phyloP scores from a whole-genome alignment of 2,113 vertebrate species.

The Dolichallabes microphthalmus region DNA sequence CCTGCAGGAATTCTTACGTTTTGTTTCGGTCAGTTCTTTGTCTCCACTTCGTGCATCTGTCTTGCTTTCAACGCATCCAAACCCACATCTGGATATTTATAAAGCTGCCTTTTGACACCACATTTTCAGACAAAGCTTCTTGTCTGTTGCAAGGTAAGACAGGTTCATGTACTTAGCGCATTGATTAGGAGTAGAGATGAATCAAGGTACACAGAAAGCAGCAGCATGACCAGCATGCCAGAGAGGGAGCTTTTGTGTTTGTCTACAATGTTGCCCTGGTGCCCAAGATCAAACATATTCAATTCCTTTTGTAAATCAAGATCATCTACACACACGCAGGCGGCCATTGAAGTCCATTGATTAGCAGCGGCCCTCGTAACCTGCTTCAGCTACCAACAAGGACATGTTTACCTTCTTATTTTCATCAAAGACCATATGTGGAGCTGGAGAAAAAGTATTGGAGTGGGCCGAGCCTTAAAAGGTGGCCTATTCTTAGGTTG shows the following conservation, averaged over 20 bases:
- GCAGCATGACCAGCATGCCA: not conserved
- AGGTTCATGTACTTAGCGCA: not conserved
- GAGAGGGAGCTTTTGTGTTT: not conserved
- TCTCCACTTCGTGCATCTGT: not conserved
- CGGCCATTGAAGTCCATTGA: not conserved
- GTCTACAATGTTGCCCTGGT: not conserved
- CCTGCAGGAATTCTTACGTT: not conserved
- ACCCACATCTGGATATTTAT: not conserved
- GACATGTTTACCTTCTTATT: not conserved
- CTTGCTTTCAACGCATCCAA: not conserved
- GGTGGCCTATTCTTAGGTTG: not conserved
- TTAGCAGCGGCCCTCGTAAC: not conserved
- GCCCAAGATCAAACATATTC: not conserved
- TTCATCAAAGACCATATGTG: not conserved
- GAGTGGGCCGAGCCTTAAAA: not conserved
- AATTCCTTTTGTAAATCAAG: constrained; percentile 18
- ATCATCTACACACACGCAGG: not conserved
- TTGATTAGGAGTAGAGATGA: not conserved
- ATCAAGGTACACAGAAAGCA: not conserved
- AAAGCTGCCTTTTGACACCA: not conserved
- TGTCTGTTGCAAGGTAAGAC: not conserved
- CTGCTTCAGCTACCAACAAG: not conserved
- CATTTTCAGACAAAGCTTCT: not conserved
- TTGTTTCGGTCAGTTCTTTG: not conserved
- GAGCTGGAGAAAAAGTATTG: not conserved